Evolutionary conservation across 2,113 vertebrate genomes (phyloP).

Genomic region (Arothron firmamentum): DNA sequence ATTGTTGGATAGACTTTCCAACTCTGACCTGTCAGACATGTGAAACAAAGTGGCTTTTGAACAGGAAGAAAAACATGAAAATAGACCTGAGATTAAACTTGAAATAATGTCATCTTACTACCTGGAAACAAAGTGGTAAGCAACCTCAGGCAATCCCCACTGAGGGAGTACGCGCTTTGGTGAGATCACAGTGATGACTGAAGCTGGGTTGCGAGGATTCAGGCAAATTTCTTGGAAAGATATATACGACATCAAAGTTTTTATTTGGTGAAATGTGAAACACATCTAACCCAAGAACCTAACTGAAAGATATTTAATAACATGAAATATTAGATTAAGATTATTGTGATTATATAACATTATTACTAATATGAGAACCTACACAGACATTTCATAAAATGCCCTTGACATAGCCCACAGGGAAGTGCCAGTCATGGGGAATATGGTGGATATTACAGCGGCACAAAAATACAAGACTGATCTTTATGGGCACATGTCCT

Average conservation of each 20-base stretch:
- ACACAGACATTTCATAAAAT: too few species aligned
- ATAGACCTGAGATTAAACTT: not conserved
- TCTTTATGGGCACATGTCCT: too few species aligned
- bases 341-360: too few species aligned
- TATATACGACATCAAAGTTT: not conserved
- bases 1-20: slow-evolving; percentile 75
- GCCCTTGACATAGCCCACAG: too few species aligned
- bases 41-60: not conserved
- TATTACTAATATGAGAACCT: too few species aligned
- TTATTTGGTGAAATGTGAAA: too few species aligned
- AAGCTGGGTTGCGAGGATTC: slow-evolving; percentile 78
- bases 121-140: slow-evolving; percentile 82
- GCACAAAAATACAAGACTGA: too few species aligned
- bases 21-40: slow-evolving; percentile 75
- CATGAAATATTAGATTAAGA: too few species aligned
- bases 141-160: slow-evolving; percentile 84
- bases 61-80: not conserved
- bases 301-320: too few species aligned
- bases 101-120: slow-evolving; percentile 37
- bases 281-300: too few species aligned
- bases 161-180: slow-evolving; percentile 80
- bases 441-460: too few species aligned
- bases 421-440: too few species aligned
- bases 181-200: slow-evolving; percentile 81
- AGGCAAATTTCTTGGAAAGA: slow-evolving; percentile 82